A percentile compares a stretch with the other conserved stretches of the same genome.
phyloP scores from a whole-genome alignment of 2,888 invertebrate species.

The Meiosimyza platycephala region DNA sequence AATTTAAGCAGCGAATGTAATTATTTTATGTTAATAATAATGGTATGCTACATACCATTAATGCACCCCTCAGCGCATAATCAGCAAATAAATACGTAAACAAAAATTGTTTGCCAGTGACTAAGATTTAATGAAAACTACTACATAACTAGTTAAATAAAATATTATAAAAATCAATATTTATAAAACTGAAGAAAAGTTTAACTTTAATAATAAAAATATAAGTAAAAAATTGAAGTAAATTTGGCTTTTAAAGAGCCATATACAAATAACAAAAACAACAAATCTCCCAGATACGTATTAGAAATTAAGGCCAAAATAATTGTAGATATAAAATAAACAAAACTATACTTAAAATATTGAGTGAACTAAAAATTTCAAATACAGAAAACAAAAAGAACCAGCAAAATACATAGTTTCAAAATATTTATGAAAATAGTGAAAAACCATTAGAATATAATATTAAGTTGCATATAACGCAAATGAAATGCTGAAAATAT shows the following conservation, averaged over 20 bases:
- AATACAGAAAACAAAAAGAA: constrained; percentile 42
- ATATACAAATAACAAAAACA: constrained; percentile 43
- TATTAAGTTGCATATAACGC: not conserved
- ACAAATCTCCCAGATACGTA: constrained; percentile 65
- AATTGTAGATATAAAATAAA: constrained; percentile 50
- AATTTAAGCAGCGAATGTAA: not conserved
- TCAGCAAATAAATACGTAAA: constrained; percentile 45
- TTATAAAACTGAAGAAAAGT: not conserved
- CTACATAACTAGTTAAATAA: not conserved
- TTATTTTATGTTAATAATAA: constrained; percentile 32
- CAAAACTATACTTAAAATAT: constrained; percentile 23
- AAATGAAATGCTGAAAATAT: constrained; percentile 1
- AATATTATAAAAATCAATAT: not conserved
- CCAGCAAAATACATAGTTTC: constrained; percentile 34
- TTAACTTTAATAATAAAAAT: constrained; percentile 21
- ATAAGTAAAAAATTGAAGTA: constrained; percentile 9
- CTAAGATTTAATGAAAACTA: constrained; percentile 48
- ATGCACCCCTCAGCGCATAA: constrained; percentile 49
- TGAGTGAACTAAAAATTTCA: constrained; percentile 42
- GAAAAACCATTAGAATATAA: constrained; percentile 7
- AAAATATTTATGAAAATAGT: constrained; percentile 44
- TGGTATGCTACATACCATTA: constrained; percentile 59
- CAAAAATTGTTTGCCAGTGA: constrained; percentile 60
- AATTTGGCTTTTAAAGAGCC: constrained; percentile 47
- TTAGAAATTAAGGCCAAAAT: constrained; percentile 64